Conservation (phyloP, 2,797 vertebrate species). For the Acanthiza pusilla region DNA sequence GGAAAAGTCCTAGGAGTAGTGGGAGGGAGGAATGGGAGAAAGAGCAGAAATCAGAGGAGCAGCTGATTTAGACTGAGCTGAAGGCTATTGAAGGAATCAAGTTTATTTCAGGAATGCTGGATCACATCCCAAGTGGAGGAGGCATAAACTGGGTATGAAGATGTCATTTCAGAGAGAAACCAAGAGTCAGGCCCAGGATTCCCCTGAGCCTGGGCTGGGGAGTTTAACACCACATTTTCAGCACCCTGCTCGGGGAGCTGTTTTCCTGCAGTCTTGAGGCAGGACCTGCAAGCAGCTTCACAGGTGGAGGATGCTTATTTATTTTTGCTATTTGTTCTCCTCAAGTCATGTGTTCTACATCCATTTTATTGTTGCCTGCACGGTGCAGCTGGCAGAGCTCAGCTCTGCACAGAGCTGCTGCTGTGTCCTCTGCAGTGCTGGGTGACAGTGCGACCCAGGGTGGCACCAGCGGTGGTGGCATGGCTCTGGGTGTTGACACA, state of each 20-base stretch:
- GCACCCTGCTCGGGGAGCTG: not conserved
- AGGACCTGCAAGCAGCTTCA: slow-evolving; percentile 2
- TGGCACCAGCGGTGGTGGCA: not conserved
- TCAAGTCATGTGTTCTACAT: slow-evolving; percentile 24
- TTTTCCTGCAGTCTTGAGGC: not conserved
- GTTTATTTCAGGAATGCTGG: not conserved
- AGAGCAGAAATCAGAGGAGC: not conserved
- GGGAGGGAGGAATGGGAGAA: not conserved
- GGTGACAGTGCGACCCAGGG: not conserved
- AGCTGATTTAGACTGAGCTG: not conserved
- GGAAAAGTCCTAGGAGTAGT: not conserved
- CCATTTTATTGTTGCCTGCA: slow-evolving; percentile 31
- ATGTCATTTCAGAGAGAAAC: not conserved
- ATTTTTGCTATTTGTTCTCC: slow-evolving; percentile 48
- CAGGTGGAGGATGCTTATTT: not conserved
- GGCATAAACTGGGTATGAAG: not conserved
- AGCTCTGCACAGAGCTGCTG: not conserved
- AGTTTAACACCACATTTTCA: not conserved
- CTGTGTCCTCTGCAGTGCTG: not conserved
- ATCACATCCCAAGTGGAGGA: not conserved
- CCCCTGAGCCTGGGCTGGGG: not conserved
- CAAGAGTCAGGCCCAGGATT: not conserved
- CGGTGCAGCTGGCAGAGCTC: not conserved
- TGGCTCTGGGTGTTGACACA: not conserved
- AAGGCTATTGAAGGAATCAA: not conserved